Base-by-base conservation (phyloP, 2,888 invertebrate genomes). In the Polietes domitor region DNA sequence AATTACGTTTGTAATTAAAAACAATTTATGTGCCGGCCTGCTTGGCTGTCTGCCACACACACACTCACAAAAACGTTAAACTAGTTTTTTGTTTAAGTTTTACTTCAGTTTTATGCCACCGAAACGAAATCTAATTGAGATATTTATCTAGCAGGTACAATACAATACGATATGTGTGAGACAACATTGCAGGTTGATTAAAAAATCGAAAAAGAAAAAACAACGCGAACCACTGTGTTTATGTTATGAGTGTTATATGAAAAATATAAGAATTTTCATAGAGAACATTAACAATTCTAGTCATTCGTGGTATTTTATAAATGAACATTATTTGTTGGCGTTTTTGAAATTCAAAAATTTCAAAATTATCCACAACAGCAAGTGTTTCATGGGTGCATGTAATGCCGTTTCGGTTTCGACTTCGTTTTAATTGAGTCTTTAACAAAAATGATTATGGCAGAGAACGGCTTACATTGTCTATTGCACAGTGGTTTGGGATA, bases 1-100 rank as follows among this genome's bases (percentile, higher is more conserved):
- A 77, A 77, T 77, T 83, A 63, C 65, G 72, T 41, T 61, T 37
- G 55, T 74, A 70, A 83, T 80, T 83, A 83, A 80, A 80, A 74
- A 74, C 55, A 71, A 83, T 80, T 83, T 72, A 70, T 24, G 26
- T 19, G 68, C 41, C 41, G 10, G 21, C 21, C 50, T 50, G 43
- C 5, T 7, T 50, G 17, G 2, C 50, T 17, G 50, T n/a, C 17
- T n/a, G 50, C 3, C n/a, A 50, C n/a, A 55, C 26, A 50, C 71
- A 75, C 32, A 65, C 10, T 19, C 2, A 26, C 32, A 72, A 68
- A 53, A 71, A 75, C 37, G 47, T 21, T 43, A 76, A 76, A 81
- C 77, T 50, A 37, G 73, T 77, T 81, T 76, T 80, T 28, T 17
- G 53, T 21, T 65, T 32, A 5, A 77, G 70, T 53, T 75, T 21